Evolutionary conservation across 2,113 vertebrate species (phyloP).

Genomic region (Perca flavescens): DNA sequence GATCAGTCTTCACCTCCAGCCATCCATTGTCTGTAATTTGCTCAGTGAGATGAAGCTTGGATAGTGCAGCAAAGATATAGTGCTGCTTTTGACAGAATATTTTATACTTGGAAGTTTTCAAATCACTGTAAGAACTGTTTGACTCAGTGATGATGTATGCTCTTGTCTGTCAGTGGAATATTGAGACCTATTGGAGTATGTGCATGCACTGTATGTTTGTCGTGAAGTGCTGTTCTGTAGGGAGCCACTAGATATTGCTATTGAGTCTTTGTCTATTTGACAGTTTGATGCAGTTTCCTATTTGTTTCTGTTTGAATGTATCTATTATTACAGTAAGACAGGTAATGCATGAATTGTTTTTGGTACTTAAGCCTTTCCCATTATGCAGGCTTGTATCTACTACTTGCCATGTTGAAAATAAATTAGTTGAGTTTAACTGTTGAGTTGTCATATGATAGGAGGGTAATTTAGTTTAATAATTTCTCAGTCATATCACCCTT

Average conservation of each 20-base stretch:
- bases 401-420: background rate
- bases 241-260: constrained; percentile 80
- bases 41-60: background rate
- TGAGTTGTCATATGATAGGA: background rate
- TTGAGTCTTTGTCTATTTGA: constrained; percentile 61
- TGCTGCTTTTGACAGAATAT: background rate
- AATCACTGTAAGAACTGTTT: background rate
- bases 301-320: background rate
- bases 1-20: background rate
- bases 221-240: constrained; percentile 56
- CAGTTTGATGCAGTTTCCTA: constrained; percentile 22
- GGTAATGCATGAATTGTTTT: background rate
- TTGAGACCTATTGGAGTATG: background rate
- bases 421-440: background rate
- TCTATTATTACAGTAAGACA: background rate
- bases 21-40: background rate
- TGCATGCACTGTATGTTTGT: background rate
- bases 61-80: background rate
- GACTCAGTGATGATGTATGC: background rate
- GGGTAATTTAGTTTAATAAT: background rate
- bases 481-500: background rate
- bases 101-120: background rate
- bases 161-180: constrained; percentile 26
- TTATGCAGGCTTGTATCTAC: background rate
- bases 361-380: background rate